Evolutionary conservation across 1,140 invertebrate genomes (phyloP).

Genomic region (Drosophila santomea): DNA sequence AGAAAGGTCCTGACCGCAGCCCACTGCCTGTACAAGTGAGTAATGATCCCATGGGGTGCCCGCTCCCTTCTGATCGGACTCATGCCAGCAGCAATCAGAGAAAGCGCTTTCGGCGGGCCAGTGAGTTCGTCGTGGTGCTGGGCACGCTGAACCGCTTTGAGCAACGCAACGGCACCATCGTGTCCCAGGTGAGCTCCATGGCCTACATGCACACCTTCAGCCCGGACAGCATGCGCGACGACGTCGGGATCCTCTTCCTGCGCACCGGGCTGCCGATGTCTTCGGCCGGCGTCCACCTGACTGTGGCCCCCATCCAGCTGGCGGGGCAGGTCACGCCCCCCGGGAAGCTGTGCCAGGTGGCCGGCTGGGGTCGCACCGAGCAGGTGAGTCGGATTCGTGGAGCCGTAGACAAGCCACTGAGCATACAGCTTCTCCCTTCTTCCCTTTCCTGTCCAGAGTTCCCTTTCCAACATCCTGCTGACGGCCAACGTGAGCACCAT

Average conservation of each 20-base stretch:
- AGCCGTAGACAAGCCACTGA: neutral
- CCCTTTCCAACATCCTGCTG: conserved; percentile 58
- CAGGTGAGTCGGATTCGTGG: conserved; percentile 37
- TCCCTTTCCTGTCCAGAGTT: conserved; percentile 24
- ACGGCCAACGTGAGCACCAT: conserved; percentile 72
- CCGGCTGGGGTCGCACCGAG: conserved; percentile 80
- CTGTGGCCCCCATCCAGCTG: conserved; percentile 63
- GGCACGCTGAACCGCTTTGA: conserved; percentile 77
- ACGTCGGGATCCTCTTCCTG: conserved; percentile 76
- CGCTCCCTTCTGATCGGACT: neutral
- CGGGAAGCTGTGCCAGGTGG: conserved; percentile 63
- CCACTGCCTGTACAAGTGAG: conserved; percentile 85
- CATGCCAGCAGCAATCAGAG: conserved; percentile 38
- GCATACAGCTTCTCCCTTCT: too few relatives aligned
- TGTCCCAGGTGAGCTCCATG: conserved; percentile 72
- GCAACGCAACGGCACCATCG: conserved; percentile 62
- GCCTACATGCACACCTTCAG: conserved; percentile 81
- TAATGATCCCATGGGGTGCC: neutral
- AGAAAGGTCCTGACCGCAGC: conserved; percentile 85
- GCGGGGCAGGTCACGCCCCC: conserved; percentile 35
- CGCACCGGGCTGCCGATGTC: conserved; percentile 24
- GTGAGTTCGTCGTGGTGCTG: conserved; percentile 76
- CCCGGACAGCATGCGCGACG: conserved; percentile 77
- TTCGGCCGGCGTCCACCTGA: conserved; percentile 30
- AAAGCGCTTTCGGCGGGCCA: conserved; percentile 70